Conservation (phyloP, 1,140 invertebrate species). For the Heliconius himera region DNA sequence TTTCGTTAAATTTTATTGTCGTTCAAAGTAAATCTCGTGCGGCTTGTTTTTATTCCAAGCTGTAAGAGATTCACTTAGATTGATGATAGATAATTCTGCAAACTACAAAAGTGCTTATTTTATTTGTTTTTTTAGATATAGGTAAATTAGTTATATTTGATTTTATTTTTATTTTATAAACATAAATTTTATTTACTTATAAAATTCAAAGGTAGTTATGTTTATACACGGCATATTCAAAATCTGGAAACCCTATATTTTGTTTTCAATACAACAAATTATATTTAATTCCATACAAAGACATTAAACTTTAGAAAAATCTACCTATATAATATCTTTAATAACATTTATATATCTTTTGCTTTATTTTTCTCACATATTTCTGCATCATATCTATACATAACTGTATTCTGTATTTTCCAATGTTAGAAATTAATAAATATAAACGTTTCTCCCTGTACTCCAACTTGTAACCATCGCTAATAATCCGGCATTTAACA, state of each 20-base stretch:
- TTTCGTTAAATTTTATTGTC: conserved; percentile 34
- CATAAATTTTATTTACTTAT: neutral
- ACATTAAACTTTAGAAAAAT: neutral
- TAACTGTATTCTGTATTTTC: too few relatives aligned
- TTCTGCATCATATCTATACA: too few relatives aligned
- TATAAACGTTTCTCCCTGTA: too few relatives aligned
- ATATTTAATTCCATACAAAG: neutral
- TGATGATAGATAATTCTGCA: conserved; percentile 39
- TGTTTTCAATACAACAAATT: neutral
- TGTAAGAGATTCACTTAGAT: conserved; percentile 58
- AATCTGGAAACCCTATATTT: neutral
- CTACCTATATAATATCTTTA: neutral
- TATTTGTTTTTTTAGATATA: neutral
- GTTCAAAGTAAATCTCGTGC: conserved; percentile 68
- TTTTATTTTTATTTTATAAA: too few relatives aligned
- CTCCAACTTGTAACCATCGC: too few relatives aligned
- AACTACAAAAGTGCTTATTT: neutral
- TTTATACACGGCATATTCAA: too few relatives aligned
- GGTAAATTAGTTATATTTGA: neutral
- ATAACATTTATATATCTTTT: neutral
- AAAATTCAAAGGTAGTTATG: too few relatives aligned
- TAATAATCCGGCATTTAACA: too few relatives aligned
- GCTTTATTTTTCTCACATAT: neutral
- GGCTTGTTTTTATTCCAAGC: conserved; percentile 52
- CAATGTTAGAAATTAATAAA: too few relatives aligned